Evolutionary conservation across 2,888 invertebrate species (phyloP).

Genomic region (Eupeodes luniger): DNA sequence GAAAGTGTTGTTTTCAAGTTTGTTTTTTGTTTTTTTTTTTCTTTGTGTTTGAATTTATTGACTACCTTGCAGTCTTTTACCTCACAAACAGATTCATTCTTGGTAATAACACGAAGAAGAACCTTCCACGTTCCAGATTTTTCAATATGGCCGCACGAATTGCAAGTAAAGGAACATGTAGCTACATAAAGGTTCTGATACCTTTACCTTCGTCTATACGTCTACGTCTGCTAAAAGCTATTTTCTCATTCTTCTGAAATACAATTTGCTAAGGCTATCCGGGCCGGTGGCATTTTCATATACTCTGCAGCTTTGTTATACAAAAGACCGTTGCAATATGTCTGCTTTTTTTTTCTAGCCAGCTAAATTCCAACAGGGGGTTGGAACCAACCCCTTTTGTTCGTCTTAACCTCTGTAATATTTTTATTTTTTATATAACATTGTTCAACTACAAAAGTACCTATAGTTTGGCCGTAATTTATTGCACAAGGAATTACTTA

Average conservation of each 20-base stretch:
- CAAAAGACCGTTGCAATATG: slow-evolving; percentile 33
- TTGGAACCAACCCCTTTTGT: background rate
- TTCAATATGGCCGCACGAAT: background rate
- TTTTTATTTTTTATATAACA: background rate
- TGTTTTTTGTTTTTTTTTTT: background rate
- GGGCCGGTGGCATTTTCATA: slow-evolving; percentile 2
- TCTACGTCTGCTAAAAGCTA: slow-evolving; percentile 32
- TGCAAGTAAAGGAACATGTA: background rate
- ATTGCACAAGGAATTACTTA: slow-evolving; percentile 68
- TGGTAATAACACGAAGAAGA: slow-evolving; percentile 44
- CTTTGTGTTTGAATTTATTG: slow-evolving; percentile 24
- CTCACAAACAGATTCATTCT: background rate
- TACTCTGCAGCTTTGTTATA: background rate
- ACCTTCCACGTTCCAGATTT: background rate
- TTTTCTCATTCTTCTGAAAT: slow-evolving; percentile 10
- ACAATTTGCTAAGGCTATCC: slow-evolving; percentile 35
- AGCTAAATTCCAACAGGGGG: no score
- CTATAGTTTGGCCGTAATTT: slow-evolving; percentile 47
- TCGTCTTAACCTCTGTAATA: background rate
- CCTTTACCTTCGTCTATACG: background rate
- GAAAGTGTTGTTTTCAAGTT: slow-evolving; percentile 15
- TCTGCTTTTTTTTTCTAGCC: background rate
- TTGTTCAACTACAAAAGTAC: background rate
- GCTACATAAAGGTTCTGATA: background rate
- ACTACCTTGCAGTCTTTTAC: slow-evolving; percentile 17